Conservation (phyloP, 2,797 vertebrate genomes). For the Myotis daubentonii region DNA sequence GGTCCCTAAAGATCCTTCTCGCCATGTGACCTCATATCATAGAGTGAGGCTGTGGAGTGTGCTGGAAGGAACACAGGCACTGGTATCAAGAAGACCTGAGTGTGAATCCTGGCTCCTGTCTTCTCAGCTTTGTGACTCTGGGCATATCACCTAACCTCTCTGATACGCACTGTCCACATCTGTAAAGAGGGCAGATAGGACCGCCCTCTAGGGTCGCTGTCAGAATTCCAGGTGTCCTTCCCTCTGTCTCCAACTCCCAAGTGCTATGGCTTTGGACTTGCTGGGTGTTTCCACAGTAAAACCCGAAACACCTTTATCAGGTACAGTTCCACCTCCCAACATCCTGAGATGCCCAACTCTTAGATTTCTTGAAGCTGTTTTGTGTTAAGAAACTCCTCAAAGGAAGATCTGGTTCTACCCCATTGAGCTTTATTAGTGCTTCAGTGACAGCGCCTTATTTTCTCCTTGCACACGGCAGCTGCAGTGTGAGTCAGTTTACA, state of each 20-base stretch:
- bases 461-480: slow-evolving; percentile 26
- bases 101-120: not conserved
- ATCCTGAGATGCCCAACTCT: not conserved
- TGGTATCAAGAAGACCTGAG: not conserved
- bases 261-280: not conserved
- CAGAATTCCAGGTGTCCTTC: not conserved
- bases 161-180: not conserved
- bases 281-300: not conserved
- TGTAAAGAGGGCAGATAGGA: not conserved
- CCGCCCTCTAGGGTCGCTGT: not conserved
- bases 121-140: not conserved
- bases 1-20: not conserved
- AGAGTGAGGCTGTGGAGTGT: not conserved
- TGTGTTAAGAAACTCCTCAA: not conserved
- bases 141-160: not conserved
- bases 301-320: not conserved
- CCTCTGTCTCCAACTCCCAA: not conserved
- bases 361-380: not conserved
- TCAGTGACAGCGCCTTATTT: not conserved
- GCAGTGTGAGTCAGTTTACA: not conserved
- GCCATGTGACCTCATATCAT: fast-evolving
- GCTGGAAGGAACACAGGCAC: not conserved
- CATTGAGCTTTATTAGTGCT: slow-evolving; percentile 19
- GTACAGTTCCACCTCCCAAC: not conserved
- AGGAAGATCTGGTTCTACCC: not conserved